These are phyloP conservation scores for Lepeophtheirus salmonis DNA, from an alignment of 1,140 invertebrate species.

Conservation along the genomic window DNA sequence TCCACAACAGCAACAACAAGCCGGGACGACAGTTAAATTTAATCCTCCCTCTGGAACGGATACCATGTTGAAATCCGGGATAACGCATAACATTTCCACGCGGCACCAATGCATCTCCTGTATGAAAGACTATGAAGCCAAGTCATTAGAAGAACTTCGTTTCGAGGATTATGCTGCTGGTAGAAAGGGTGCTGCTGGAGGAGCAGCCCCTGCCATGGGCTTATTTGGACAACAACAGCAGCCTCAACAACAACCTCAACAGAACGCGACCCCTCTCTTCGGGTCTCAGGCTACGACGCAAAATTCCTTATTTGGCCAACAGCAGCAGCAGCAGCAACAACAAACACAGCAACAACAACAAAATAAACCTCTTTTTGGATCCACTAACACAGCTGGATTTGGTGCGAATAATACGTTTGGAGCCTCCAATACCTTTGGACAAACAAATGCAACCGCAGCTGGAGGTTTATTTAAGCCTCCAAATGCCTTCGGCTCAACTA, in stretches of 20 bases:
- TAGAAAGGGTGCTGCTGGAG: conserved; percentile 43
- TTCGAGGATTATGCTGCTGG: conserved; percentile 79
- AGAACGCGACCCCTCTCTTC: conserved; percentile 5
- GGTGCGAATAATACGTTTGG: conserved; percentile 21
- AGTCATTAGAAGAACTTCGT: conserved; percentile 80
- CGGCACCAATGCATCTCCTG: conserved; percentile 43
- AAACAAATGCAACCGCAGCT: background rate
- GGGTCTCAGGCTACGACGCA: conserved; percentile 8
- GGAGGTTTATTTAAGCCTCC: conserved; percentile 19
- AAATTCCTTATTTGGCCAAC: conserved; percentile 10
- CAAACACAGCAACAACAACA: conserved; percentile 23
- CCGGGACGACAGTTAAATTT: conserved; percentile 66
- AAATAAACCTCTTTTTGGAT: conserved; percentile 28
- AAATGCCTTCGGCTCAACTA: conserved; percentile 24
- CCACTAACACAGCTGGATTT: conserved; percentile 20
- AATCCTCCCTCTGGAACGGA: conserved; percentile 65
- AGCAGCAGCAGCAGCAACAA: conserved; percentile 23
- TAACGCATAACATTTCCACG: conserved; percentile 59
- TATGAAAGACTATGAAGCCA: conserved; percentile 74
- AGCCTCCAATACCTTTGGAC: conserved; percentile 23
- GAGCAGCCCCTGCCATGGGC: conserved; percentile 18
- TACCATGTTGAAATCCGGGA: conserved; percentile 69
- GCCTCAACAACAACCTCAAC: conserved; percentile 7
- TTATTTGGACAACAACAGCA: conserved; percentile 2
- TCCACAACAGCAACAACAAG: conserved; percentile 15